Evolutionary conservation across 2,888 invertebrate species (phyloP).

Genomic region (Caenorhabditis sulstoni): DNA sequence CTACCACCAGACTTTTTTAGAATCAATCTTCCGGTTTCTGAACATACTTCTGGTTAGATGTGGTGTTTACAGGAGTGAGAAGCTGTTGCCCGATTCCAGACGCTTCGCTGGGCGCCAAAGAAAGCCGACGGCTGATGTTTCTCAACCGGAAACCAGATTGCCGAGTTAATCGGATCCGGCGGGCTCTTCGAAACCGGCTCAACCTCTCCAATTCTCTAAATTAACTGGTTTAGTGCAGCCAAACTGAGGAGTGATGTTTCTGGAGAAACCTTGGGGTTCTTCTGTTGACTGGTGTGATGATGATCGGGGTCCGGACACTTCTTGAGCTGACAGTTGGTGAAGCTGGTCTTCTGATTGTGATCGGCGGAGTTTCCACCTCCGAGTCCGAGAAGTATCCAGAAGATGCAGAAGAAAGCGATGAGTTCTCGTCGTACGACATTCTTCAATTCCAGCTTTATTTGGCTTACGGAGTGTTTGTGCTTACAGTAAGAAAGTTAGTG

Average conservation of each 20-base stretch:
- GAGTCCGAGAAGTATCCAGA: not conserved
- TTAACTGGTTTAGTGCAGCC: not conserved
- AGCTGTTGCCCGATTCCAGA: not conserved
- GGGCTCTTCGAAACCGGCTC: constrained; percentile 8
- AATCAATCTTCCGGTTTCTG: too few species aligned
- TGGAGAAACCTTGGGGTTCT: constrained; percentile 25
- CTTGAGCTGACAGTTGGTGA: too few species aligned
- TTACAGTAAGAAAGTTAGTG: too few species aligned
- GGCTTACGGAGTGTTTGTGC: too few species aligned
- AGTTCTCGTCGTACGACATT: too few species aligned
- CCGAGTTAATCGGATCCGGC: constrained; percentile 6
- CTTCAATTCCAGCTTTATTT: too few species aligned
- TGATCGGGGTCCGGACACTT: constrained; percentile 11
- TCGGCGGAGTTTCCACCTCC: constrained; percentile 2
- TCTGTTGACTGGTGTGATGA: constrained; percentile 22
- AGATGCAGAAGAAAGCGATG: not conserved
- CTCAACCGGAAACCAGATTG: constrained; percentile 1
- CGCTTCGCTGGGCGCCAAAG: constrained; percentile 1
- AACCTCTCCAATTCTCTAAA: not conserved
- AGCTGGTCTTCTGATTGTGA: constrained; percentile 21
- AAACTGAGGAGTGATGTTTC: not conserved
- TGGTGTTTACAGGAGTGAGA: not conserved
- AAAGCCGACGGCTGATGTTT: constrained; percentile 29
- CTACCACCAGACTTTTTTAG: too few species aligned
- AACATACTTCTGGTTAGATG: too few species aligned